These are phyloP conservation scores for Probaryconus sp. DNA, from an alignment of 1,140 invertebrate genomes.

Conservation along the genomic window DNA sequence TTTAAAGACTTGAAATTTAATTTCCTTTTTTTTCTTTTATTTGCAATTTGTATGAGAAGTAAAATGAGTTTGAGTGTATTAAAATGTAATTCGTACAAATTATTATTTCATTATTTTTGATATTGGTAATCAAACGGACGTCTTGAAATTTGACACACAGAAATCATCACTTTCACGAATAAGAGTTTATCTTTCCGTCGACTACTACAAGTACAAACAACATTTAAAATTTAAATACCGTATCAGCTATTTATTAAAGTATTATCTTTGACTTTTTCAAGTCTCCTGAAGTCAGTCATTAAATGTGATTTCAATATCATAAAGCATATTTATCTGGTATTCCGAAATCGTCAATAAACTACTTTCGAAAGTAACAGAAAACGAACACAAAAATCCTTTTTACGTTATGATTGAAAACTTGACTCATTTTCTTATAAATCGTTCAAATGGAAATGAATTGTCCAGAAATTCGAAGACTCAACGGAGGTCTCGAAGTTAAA, in stretches of 20 bases:
- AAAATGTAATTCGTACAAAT: too few species aligned
- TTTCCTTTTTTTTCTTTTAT: too few species aligned
- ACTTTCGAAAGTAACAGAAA: constrained; percentile 57
- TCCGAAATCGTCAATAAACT: constrained; percentile 51
- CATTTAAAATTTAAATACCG: constrained; percentile 48
- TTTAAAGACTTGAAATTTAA: too few species aligned
- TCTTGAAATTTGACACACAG: background rate
- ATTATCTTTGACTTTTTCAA: constrained; percentile 48
- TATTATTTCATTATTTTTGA: too few species aligned
- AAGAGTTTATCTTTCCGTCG: constrained; percentile 33
- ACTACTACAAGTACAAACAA: constrained; percentile 1
- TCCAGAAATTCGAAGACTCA: constrained; percentile 33
- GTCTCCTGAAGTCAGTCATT: constrained; percentile 36
- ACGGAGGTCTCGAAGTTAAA: too few species aligned
- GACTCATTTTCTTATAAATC: too few species aligned
- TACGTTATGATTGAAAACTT: too few species aligned
- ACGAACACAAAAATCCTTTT: constrained; percentile 55
- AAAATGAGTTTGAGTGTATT: too few species aligned
- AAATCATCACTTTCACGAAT: constrained; percentile 39
- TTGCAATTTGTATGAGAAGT: too few species aligned
- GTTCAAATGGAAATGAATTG: too few species aligned
- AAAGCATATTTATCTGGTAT: constrained; percentile 53
- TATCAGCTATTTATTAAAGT: constrained; percentile 58
- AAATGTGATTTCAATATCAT: constrained; percentile 51
- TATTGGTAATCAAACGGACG: too few species aligned